Evolutionary conservation across 2,888 invertebrate genomes (phyloP).

Genomic region (Nymphalis polychloros): DNA sequence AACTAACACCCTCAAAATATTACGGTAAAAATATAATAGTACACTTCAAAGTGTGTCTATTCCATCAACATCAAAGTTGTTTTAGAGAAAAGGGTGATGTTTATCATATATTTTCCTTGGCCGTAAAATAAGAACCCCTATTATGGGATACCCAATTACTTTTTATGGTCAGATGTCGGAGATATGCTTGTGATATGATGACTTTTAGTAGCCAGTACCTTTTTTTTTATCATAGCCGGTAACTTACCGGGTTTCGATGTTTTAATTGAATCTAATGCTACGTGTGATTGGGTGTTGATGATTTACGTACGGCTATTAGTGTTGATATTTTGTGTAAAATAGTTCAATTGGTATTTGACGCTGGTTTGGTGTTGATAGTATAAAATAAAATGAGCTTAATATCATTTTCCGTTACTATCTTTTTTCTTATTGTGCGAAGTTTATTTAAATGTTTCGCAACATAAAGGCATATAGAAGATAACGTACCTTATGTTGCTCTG

Average conservation of each 20-base stretch:
- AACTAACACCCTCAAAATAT: not conserved
- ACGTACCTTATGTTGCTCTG: too few species aligned
- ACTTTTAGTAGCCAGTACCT: constrained; percentile 32
- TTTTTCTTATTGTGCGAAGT: too few species aligned
- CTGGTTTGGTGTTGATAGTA: too few species aligned
- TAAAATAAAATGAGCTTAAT: too few species aligned
- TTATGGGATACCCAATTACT: constrained; percentile 79
- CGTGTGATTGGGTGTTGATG: not conserved
- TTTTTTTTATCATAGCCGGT: constrained; percentile 17
- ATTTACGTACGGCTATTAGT: not conserved
- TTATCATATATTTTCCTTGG: constrained; percentile 73
- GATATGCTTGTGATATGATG: constrained; percentile 69
- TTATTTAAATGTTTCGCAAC: too few species aligned
- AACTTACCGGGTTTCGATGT: constrained; percentile 17
- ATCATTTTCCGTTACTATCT: too few species aligned
- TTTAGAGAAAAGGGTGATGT: constrained; percentile 63
- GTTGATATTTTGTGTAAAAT: not conserved
- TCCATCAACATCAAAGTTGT: constrained; percentile 40
- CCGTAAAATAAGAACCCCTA: constrained; percentile 78
- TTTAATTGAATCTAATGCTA: constrained; percentile 17
- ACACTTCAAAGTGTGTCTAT: constrained; percentile 7
- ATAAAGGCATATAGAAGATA: too few species aligned
- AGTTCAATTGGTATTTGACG: too few species aligned
- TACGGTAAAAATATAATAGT: not conserved
- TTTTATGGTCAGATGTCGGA: constrained; percentile 75